Conservation (phyloP, 1,140 invertebrate species). For the Drosophila jambulina region DNA sequence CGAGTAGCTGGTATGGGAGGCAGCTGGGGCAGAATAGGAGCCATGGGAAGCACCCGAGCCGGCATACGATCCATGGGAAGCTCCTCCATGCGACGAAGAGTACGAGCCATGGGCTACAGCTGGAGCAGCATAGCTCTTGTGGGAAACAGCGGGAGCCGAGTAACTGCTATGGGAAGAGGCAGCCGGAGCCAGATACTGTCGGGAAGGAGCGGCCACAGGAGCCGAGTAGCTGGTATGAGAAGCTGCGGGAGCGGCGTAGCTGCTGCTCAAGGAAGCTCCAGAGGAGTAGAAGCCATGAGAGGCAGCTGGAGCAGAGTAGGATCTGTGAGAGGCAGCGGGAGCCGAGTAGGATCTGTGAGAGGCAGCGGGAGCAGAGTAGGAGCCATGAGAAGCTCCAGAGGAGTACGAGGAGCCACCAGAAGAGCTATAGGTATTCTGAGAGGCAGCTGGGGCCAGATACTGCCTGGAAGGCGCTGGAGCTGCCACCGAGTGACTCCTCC, state of each 20-base stretch:
- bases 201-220: conserved; percentile 40
- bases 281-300: conserved; percentile 14
- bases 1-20: conserved; percentile 30
- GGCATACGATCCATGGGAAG: conserved; percentile 12
- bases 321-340: conserved; percentile 12
- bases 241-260: conserved; percentile 12
- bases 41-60: conserved; percentile 1
- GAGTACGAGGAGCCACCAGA: conserved; percentile 29
- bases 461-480: conserved; percentile 51
- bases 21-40: conserved; percentile 21
- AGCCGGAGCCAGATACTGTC: conserved; percentile 49
- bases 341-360: conserved; percentile 35
- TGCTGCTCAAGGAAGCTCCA: conserved; percentile 3
- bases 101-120: conserved; percentile 28
- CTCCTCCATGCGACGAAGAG: conserved; percentile 5
- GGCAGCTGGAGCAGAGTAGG: conserved; percentile 16
- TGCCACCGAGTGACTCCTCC: conserved; percentile 9
- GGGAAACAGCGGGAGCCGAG: conserved; percentile 21
- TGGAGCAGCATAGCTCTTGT: conserved; percentile 34
- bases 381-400: conserved; percentile 8
- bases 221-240: conserved; percentile 33
- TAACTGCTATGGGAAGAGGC: conserved; percentile 31
- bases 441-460: conserved; percentile 46
- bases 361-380: conserved; percentile 14
- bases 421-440: conserved; percentile 21